phyloP scores from a whole-genome alignment of 2,888 invertebrate species.

The Cantharis rustica region DNA sequence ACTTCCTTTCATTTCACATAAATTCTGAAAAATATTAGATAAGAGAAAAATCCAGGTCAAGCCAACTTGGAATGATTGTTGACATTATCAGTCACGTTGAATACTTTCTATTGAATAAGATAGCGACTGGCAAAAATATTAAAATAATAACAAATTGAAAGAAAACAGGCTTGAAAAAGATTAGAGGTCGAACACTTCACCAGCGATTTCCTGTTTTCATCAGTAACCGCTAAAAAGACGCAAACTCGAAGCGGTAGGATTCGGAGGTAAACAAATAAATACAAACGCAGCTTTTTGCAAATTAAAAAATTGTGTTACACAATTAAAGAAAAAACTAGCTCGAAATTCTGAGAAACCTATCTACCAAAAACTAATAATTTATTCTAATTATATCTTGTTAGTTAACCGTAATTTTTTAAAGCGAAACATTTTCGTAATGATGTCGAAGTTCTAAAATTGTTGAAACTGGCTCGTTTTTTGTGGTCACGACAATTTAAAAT shows the following conservation, averaged over 20 bases:
- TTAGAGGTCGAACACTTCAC: background rate
- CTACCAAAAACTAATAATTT: background rate
- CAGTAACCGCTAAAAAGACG: background rate
- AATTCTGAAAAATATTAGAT: background rate
- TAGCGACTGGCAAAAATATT: background rate
- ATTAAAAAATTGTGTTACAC: background rate
- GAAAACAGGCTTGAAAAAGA: background rate
- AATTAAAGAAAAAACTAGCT: background rate
- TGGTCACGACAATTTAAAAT: background rate
- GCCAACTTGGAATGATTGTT: background rate
- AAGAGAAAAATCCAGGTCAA: background rate
- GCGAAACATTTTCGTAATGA: background rate
- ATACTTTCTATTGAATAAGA: background rate
- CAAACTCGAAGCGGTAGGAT: background rate
- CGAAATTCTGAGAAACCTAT: background rate
- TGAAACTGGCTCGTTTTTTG: background rate
- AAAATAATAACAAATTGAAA: background rate
- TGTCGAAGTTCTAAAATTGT: background rate
- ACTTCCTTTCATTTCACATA: background rate
- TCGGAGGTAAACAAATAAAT: background rate
- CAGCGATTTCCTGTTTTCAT: slow-evolving; percentile 1
- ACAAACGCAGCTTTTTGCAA: background rate
- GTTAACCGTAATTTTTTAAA: background rate
- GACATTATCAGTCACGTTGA: background rate
- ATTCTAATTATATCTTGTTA: slow-evolving; percentile 3